Conservation (phyloP, 2,113 vertebrate genomes). For the Ameiurus melas region DNA sequence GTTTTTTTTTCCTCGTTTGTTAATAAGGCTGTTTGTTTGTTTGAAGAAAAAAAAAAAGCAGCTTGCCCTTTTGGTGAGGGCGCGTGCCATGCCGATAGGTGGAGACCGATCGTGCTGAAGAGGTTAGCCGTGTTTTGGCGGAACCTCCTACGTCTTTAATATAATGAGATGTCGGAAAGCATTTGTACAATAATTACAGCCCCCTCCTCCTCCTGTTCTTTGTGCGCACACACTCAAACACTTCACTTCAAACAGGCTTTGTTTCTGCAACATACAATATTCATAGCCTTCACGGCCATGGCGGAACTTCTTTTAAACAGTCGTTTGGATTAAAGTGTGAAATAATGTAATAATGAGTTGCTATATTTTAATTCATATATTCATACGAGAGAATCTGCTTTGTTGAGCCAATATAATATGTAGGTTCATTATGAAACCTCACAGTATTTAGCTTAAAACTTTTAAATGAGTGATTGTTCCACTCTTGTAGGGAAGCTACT, state of each 20-base stretch:
- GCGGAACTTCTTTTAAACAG: conserved; percentile 66
- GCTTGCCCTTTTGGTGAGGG: conserved; percentile 61
- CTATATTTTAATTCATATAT: conserved; percentile 52
- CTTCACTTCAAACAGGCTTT: conserved; percentile 70
- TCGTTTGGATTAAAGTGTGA: conserved; percentile 62
- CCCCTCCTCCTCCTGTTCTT: conserved; percentile 62
- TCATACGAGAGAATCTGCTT: conserved; percentile 42
- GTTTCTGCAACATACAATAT: conserved; percentile 71
- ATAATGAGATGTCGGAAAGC: conserved; percentile 71
- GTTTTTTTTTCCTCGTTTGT: neutral
- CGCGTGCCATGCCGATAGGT: conserved; percentile 64
- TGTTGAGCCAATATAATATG: conserved; percentile 46
- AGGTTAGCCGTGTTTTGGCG: conserved; percentile 70
- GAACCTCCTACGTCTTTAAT: conserved; percentile 72
- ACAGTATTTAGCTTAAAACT: neutral
- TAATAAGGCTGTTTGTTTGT: conserved; percentile 40
- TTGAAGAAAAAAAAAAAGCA: conserved; percentile 48
- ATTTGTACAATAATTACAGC: conserved; percentile 71
- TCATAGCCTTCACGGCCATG: conserved; percentile 70
- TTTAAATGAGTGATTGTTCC: neutral
- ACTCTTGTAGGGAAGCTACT: neutral
- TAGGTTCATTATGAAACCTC: conserved; percentile 1
- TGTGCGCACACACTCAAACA: conserved; percentile 63
- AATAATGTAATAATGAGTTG: conserved; percentile 61
- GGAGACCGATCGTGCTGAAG: conserved; percentile 64